These are phyloP conservation scores for Oryctes rhinoceros DNA, from an alignment of 1,140 invertebrate species.

Conservation along the genomic window DNA sequence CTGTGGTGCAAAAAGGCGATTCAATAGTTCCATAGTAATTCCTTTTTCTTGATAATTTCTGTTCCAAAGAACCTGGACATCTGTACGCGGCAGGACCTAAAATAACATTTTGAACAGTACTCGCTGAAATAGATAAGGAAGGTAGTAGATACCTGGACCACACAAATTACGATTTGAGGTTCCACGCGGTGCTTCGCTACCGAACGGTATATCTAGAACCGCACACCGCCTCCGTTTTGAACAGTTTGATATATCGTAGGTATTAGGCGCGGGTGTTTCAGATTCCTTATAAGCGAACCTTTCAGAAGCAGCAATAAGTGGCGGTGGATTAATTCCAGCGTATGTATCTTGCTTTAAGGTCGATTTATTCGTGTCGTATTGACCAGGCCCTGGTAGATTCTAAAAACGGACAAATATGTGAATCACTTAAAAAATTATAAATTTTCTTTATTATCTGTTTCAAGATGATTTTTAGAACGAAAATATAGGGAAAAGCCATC, in stretches of 20 bases:
- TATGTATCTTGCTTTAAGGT: not conserved
- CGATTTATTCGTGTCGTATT: not conserved
- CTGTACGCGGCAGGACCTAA: conserved; percentile 13
- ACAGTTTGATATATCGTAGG: not conserved
- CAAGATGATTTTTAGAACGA: too few relatives aligned
- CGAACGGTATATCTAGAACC: conserved; percentile 5
- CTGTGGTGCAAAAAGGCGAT: not conserved
- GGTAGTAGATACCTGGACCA: not conserved
- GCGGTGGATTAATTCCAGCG: not conserved
- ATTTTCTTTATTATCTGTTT: too few relatives aligned
- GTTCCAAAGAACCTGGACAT: not conserved
- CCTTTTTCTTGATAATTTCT: conserved; percentile 8
- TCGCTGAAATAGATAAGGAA: not conserved
- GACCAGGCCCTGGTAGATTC: not conserved
- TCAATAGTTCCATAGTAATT: not conserved
- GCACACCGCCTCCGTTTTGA: not conserved
- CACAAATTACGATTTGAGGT: not conserved
- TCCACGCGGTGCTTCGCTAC: not conserved
- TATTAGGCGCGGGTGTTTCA: not conserved
- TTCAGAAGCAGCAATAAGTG: not conserved
- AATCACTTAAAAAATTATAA: not conserved
- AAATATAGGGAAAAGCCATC: too few relatives aligned
- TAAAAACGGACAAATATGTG: not conserved
- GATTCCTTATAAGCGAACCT: not conserved
- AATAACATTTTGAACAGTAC: not conserved